phyloP scores from a whole-genome alignment of 2,797 vertebrate genomes.

The Taeniopygia guttata region DNA sequence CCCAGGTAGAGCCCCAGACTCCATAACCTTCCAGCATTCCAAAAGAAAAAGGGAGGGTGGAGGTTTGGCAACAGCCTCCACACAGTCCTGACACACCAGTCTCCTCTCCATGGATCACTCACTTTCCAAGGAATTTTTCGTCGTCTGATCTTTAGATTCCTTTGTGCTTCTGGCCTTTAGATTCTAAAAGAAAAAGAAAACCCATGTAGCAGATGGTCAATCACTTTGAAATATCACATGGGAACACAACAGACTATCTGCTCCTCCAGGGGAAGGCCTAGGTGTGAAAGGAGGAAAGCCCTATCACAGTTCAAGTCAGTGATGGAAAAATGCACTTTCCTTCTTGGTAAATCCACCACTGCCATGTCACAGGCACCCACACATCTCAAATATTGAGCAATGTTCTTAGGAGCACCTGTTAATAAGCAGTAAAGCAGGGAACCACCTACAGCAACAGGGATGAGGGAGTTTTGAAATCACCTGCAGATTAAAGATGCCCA shows the following conservation, averaged over 20 bases:
- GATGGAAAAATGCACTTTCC: not conserved
- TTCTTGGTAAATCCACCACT: not conserved
- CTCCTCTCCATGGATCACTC: constrained; percentile 55
- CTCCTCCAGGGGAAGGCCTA: not conserved
- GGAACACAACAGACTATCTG: not conserved
- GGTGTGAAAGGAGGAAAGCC: not conserved
- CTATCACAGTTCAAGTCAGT: not conserved
- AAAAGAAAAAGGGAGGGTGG: not conserved
- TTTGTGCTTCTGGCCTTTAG: constrained; percentile 92
- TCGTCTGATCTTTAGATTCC: constrained; percentile 89
- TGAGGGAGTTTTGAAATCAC: not conserved
- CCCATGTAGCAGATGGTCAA: not conserved
- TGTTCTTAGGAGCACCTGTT: not conserved
- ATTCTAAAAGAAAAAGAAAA: constrained; percentile 79
- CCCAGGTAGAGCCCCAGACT: not conserved
- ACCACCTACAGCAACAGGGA: not conserved
- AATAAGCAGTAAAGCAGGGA: not conserved
- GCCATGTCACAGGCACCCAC: not conserved
- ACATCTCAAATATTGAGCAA: not conserved
- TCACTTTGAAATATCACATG: not conserved
- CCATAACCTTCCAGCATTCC: not conserved
- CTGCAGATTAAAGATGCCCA: not conserved
- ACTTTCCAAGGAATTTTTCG: constrained; percentile 96
- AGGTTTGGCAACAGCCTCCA: not conserved
- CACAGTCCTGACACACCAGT: not conserved